These are phyloP conservation scores for Nerophis ophidion DNA, from an alignment of 2,113 vertebrate genomes.

Conservation along the genomic window DNA sequence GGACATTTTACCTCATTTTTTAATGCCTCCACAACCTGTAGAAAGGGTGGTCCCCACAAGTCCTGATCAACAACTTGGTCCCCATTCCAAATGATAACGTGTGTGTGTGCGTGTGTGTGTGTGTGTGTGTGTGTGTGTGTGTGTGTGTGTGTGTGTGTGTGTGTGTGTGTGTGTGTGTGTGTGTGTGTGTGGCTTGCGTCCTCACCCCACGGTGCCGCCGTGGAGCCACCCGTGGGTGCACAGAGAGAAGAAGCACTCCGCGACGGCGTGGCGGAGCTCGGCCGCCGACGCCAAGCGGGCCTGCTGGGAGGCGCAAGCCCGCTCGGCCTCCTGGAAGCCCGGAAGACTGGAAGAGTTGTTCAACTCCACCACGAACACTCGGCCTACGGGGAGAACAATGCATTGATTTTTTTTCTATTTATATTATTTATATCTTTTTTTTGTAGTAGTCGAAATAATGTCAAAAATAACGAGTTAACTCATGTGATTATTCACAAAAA, in stretches of 20 bases:
- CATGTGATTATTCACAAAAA: too few species aligned
- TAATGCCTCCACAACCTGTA: too few species aligned
- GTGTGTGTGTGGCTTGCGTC: not conserved
- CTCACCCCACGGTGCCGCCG: slow-evolving; percentile 82
- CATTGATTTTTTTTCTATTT: too few species aligned
- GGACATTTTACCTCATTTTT: too few species aligned
- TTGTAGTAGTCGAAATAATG: too few species aligned
- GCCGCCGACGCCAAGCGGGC: slow-evolving; percentile 79
- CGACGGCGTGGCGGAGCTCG: slow-evolving; percentile 79
- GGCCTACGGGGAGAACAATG: slow-evolving; percentile 65
- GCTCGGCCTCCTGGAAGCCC: slow-evolving; percentile 71
- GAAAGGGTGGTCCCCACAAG: too few species aligned
- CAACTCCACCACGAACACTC: slow-evolving; percentile 79
- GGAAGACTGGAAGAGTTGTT: slow-evolving; percentile 70
- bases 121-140: not conserved
- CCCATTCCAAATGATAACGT: too few species aligned
- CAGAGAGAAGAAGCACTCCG: slow-evolving; percentile 76
- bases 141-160: not conserved
- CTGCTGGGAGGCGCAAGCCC: slow-evolving; percentile 70
- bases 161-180: not conserved
- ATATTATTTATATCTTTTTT: too few species aligned
- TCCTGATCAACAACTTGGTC: too few species aligned
- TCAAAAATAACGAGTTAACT: too few species aligned
- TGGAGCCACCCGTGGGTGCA: slow-evolving; percentile 87
- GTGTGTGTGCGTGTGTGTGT: not conserved